Base-by-base conservation (phyloP, 2,113 vertebrate species). In the Ptilorrhoa leucosticta region DNA sequence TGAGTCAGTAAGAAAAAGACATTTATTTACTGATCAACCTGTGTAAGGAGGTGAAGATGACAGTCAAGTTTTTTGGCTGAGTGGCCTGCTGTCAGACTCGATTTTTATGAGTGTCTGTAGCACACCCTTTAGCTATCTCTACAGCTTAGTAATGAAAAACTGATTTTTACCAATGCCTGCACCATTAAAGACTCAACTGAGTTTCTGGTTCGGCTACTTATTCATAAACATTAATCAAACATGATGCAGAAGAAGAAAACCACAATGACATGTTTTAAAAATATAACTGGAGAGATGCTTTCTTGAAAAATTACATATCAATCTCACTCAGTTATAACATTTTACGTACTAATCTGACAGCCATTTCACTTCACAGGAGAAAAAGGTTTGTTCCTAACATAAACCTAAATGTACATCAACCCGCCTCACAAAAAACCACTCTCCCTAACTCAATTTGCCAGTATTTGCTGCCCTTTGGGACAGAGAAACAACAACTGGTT, bases 61-160 rank as follows among this genome's bases (percentile, higher is more conserved):
- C 92, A 98, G 97, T 85, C 91, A 97, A 78, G 97, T 97, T 97
- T 98, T 96, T 94, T 97, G 97, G 95, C 94, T 94, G 92, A 97
- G 88, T 96, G 86, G 91, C 83, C 94, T 95, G 51, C 94, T 98
- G 96, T 97, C 97, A 97, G 95, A 96, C 53, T 83, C 87, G 94
- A 86, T 98, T 97, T 95, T 94, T 97, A 20, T 40, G 48, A 90
- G 69, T 95, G 88, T 96, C 93, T 95, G 60, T 71, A 97, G 83
- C 94, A 92, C 82, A 95, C 48, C 47, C 92, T 95, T 97, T 33
- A 97, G 93, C 73, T 94, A 89, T 75, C n/a, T 60, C 30, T 94
- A 70, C 30, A 92, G 86, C 65, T 93, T 71, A 86, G 33, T 68
- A 95, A 91, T 66, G 57, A 97, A 88, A 93, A 94, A 33, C 19